Evolutionary conservation across 1,140 invertebrate species (phyloP).

Genomic region (Pogonognathellus flavescens): DNA sequence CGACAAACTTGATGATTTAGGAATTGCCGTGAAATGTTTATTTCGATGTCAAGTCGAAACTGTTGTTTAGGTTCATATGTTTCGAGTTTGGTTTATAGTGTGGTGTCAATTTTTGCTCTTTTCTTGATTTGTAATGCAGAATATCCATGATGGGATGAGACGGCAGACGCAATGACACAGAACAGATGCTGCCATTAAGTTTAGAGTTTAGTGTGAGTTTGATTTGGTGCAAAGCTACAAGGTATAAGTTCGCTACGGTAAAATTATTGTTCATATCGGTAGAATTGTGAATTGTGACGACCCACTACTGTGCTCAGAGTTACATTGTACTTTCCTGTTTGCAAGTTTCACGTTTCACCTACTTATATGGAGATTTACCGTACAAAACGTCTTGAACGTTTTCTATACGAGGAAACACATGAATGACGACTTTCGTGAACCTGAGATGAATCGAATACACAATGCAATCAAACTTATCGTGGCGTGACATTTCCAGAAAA

Average conservation of each 20-base stretch:
- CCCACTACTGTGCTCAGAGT: background rate
- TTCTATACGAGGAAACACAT: conserved; percentile 2
- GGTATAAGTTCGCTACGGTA: background rate
- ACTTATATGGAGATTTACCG: conserved; percentile 10
- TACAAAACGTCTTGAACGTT: background rate
- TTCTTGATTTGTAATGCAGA: background rate
- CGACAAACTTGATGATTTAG: too few relatives aligned
- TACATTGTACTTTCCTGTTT: background rate
- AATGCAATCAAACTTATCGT: background rate
- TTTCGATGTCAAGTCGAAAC: background rate
- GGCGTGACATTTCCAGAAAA: conserved; percentile 39
- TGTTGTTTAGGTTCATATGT: background rate
- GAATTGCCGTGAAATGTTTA: too few relatives aligned
- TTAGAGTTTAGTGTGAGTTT: conserved; percentile 2
- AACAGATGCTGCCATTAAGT: conserved; percentile 29
- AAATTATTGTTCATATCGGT: background rate
- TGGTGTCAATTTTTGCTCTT: background rate
- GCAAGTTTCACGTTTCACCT: conserved; percentile 7
- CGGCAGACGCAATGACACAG: conserved; percentile 25
- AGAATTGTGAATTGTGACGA: background rate
- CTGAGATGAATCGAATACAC: background rate
- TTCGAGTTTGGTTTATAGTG: background rate
- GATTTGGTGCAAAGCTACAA: background rate
- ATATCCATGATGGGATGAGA: background rate
- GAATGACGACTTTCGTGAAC: conserved; percentile 23